Percentiles rank a stretch among this genome's conserved stretches.
Conservation (phyloP, 2,113 vertebrate species). For the Mystacornis crossleyi region DNA sequence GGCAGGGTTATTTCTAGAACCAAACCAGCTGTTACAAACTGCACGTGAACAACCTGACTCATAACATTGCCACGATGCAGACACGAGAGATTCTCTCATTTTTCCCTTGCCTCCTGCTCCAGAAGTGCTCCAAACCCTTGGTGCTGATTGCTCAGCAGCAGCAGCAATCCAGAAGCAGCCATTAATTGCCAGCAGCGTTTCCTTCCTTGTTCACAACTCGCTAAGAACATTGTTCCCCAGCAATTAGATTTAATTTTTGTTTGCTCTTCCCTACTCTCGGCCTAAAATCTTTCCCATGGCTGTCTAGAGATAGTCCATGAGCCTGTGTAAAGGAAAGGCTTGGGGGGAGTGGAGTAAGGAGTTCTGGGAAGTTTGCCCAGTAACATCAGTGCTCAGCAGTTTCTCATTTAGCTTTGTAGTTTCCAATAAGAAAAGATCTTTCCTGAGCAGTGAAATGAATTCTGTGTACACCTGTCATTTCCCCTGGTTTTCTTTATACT, state of each 20-base stretch:
- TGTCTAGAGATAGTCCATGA: not conserved
- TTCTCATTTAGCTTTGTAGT: slow-evolving; percentile 5
- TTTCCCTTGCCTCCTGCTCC: not conserved
- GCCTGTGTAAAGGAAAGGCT: not conserved
- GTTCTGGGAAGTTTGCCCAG: slow-evolving; percentile 36
- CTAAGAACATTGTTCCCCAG: not conserved
- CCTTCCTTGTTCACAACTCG: not conserved
- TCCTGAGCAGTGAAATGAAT: slow-evolving; percentile 10
- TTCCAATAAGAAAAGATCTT: slow-evolving; percentile 5
- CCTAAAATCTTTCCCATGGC: not conserved
- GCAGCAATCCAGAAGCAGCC: not conserved
- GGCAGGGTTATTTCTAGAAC: not conserved
- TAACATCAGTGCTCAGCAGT: not conserved
- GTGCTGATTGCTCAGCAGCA: not conserved
- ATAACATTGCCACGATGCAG: fast-evolving
- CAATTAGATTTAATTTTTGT: not conserved
- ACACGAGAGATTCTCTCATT: fast-evolving
- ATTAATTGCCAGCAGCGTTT: fast-evolving
- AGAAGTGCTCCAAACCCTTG: not conserved
- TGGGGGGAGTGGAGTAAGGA: not conserved
- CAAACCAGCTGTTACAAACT: not conserved
- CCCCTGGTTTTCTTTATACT: not conserved
- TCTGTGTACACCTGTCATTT: not conserved
- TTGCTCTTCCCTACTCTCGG: not conserved
- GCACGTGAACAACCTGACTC: too few relatives aligned